Percentiles rank a stretch among this genome's conserved stretches.
Conservation (phyloP, 2,888 invertebrate genomes). For the Dolichopus griseipennis region DNA sequence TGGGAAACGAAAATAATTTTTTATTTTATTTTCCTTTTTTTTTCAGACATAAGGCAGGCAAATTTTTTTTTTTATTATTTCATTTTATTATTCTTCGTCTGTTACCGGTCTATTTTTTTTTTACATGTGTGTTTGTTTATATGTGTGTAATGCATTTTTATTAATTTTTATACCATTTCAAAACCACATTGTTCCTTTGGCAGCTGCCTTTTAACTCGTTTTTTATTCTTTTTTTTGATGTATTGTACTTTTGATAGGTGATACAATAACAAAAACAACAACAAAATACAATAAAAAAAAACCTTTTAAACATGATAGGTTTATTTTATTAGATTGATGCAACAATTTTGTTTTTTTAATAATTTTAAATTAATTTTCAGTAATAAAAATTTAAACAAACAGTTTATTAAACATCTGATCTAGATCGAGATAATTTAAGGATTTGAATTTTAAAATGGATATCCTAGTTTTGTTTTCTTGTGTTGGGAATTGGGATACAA, state of each 20-base stretch:
- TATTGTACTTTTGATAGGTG: not conserved
- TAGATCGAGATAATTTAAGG: too few relatives aligned
- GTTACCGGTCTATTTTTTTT: not conserved
- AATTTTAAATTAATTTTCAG: too few relatives aligned
- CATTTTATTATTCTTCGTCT: not conserved
- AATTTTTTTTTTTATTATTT: not conserved
- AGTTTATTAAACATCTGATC: too few relatives aligned
- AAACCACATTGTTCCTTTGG: not conserved
- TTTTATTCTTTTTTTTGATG: not conserved
- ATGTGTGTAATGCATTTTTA: not conserved
- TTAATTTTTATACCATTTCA: not conserved
- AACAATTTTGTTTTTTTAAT: not conserved
- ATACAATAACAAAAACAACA: too few relatives aligned
- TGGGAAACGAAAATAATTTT: too few relatives aligned
- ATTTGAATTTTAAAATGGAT: too few relatives aligned
- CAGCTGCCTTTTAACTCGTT: slow-evolving; percentile 6
- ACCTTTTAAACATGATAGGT: not conserved
- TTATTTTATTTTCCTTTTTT: not conserved
- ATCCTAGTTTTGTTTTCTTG: too few relatives aligned
- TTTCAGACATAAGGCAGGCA: not conserved
- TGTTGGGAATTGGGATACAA: too few relatives aligned
- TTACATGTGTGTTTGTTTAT: not conserved
- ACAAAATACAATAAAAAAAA: not conserved
- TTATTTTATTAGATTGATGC: not conserved
- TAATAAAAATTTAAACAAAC: too few relatives aligned